Conservation (phyloP, 2,797 vertebrate species). For the Eremophila alpestris region DNA sequence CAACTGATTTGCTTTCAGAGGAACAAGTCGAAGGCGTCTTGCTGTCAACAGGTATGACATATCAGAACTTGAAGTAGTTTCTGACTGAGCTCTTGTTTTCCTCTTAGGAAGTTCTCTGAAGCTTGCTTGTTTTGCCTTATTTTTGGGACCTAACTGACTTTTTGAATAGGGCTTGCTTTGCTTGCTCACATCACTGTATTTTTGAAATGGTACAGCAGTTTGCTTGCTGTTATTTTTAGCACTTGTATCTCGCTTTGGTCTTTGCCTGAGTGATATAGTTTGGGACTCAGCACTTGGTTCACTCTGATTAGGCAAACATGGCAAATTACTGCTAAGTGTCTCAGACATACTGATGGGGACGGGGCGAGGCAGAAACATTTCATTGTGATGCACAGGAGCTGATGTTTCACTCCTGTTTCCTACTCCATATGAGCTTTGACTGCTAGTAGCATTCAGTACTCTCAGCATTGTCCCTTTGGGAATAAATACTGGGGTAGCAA, state of each 20-base stretch:
- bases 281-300: background rate
- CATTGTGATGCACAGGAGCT: background rate
- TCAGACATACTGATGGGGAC: conserved; percentile 55
- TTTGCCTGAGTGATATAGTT: conserved; percentile 25
- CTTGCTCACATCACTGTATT: conserved; percentile 2
- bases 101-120: conserved; percentile 57
- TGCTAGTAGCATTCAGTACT: conserved; percentile 69
- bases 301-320: background rate
- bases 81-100: conserved; percentile 42
- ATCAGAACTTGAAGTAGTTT: conserved; percentile 45
- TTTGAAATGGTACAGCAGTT: background rate
- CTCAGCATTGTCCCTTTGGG: conserved; percentile 79
- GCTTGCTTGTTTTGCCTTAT: conserved; percentile 43
- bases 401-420: conserved; percentile 25
- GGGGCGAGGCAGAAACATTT: conserved; percentile 63
- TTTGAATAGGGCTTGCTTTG: conserved; percentile 39
- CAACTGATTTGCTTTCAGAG: conserved; percentile 83
- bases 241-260: conserved; percentile 60
- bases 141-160: conserved; percentile 36
- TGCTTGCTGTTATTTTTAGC: background rate
- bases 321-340: background rate
- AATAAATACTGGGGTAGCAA: conserved; percentile 73
- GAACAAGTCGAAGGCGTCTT: conserved; percentile 79
- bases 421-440: conserved; percentile 13
- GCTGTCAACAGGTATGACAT: conserved; percentile 60